A percentile compares a stretch with the other conserved stretches of the same genome.
These are phyloP conservation scores for Catocala sponsa DNA, from an alignment of 2,888 invertebrate species.

Conservation along the genomic window DNA sequence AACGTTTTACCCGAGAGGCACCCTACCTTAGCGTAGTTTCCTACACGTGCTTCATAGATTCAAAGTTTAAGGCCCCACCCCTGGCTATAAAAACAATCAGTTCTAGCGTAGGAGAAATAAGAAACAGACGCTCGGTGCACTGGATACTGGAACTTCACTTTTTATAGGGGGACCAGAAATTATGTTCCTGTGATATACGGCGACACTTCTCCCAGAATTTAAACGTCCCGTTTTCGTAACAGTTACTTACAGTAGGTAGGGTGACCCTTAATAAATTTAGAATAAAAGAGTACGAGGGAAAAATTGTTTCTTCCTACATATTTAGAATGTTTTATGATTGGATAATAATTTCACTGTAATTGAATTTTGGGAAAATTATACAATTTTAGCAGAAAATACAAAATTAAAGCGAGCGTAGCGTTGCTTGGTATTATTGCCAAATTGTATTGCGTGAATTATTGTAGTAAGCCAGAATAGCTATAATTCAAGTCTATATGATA, in stretches of 20 bases:
- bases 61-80: conserved; percentile 69
- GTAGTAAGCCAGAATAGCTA: background rate
- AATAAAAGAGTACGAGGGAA: conserved; percentile 74
- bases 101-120: conserved; percentile 75
- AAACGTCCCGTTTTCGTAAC: conserved; percentile 81
- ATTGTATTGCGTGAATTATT: background rate
- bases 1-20: conserved; percentile 29
- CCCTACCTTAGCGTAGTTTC: conserved; percentile 49
- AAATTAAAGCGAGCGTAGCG: background rate
- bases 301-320: conserved; percentile 66
- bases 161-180: conserved; percentile 80
- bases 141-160: conserved; percentile 74
- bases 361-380: conserved; percentile 11
- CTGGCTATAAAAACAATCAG: conserved; percentile 83
- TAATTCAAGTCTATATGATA: background rate
- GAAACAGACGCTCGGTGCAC: conserved; percentile 76
- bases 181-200: conserved; percentile 81
- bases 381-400: background rate
- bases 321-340: conserved; percentile 44
- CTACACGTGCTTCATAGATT: conserved; percentile 76
- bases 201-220: conserved; percentile 83
- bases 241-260: conserved; percentile 75
- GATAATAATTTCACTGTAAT: conserved; percentile 37
- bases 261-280: conserved; percentile 84
- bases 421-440: background rate